Percentiles rank a stretch among this genome's conserved stretches.
Evolutionary conservation across 2,113 vertebrate genomes (phyloP).

Genomic region (Tylochromis polylepis): DNA sequence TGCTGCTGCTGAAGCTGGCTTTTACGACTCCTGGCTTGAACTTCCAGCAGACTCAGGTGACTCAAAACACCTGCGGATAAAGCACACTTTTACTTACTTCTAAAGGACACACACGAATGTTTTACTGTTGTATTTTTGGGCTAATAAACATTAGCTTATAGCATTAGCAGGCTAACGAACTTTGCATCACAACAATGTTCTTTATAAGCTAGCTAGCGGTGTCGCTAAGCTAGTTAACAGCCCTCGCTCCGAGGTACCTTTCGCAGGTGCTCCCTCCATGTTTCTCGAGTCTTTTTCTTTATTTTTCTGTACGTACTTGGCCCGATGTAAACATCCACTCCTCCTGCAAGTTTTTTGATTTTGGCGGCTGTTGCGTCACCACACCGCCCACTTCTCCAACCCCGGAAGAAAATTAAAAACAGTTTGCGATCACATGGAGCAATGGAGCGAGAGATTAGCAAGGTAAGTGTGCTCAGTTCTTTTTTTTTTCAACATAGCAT

Average conservation of each 20-base stretch:
- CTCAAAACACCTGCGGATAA: constrained; percentile 53
- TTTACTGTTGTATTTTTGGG: not conserved
- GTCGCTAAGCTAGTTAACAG: not conserved
- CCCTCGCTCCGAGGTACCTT: not conserved
- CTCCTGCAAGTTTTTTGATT: constrained; percentile 14
- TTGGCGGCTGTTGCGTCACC: constrained; percentile 19
- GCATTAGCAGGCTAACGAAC: not conserved
- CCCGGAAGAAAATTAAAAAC: constrained; percentile 46
- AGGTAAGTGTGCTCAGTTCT: not conserved
- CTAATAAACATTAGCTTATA: not conserved
- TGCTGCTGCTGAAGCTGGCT: constrained; percentile 13
- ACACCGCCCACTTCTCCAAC: not conserved
- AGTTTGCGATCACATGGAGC: not conserved
- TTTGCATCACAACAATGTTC: not conserved
- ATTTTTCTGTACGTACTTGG: not conserved
- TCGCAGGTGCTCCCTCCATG: constrained; percentile 9
- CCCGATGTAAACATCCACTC: not conserved
- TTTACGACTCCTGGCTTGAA: not conserved
- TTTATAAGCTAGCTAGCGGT: not conserved
- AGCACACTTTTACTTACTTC: not conserved
- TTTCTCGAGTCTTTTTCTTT: accelerated
- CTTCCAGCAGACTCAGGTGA: constrained; percentile 59
- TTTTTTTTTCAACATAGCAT: accelerated
- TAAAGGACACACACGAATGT: not conserved
- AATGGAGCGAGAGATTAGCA: not conserved